phyloP scores from a whole-genome alignment of 2,888 invertebrate genomes.

The Rotaria sp. region DNA sequence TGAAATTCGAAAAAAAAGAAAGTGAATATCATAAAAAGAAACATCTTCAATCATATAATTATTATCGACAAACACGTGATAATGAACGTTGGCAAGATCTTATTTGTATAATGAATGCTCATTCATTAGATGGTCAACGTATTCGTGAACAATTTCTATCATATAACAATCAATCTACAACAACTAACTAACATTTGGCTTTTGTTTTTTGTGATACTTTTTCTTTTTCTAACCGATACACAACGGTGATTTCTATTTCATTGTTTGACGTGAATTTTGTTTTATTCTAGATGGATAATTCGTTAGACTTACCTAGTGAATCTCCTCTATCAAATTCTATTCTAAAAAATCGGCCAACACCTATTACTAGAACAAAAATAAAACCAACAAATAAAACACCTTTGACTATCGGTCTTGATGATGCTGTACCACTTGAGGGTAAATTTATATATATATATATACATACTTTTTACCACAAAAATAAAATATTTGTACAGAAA shows the following conservation, averaged over 20 bases:
- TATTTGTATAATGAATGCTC: background rate
- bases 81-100: conserved; percentile 23
- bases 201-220: background rate
- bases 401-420: background rate
- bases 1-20: conserved; percentile 28
- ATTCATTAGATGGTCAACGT: background rate
- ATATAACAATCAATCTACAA: background rate
- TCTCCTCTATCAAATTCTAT: background rate
- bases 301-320: background rate
- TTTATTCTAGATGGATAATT: conserved; percentile 10
- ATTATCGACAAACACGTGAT: conserved; percentile 15
- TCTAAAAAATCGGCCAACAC: background rate
- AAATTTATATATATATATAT: background rate
- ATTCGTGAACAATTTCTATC: background rate
- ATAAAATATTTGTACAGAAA: no score
- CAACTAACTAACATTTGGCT: background rate
- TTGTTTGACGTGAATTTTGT: background rate
- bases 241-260: background rate
- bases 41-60: conserved; percentile 19
- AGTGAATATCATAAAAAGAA: conserved; percentile 30
- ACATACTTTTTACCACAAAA: no score
- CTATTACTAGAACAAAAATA: background rate
- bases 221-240: background rate
- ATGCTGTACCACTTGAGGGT: background rate
- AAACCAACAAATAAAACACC: background rate